Conservation (phyloP, 1,140 invertebrate genomes). For the Rhysida immarginata region DNA sequence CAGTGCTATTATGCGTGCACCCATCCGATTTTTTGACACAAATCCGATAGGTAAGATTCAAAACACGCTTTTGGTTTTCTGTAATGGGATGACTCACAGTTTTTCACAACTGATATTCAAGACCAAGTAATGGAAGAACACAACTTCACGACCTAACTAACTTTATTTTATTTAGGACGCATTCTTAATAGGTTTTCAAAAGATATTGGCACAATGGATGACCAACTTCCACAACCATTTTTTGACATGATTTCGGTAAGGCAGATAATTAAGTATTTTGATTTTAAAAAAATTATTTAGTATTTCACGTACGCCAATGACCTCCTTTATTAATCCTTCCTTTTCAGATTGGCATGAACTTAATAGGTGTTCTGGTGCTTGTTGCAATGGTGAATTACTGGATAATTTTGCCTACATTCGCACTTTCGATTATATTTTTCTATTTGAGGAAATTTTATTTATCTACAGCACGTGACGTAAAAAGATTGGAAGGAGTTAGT, state of each 20-base stretch:
- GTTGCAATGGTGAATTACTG: slow-evolving; percentile 6
- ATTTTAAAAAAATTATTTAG: not conserved
- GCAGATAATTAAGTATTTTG: not conserved
- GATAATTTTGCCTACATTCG: slow-evolving; percentile 7
- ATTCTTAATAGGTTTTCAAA: slow-evolving; percentile 61
- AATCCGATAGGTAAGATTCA: slow-evolving; percentile 7
- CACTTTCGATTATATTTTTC: slow-evolving; percentile 8
- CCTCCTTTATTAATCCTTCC: not conserved
- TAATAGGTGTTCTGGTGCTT: slow-evolving; percentile 1
- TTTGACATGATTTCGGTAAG: slow-evolving; percentile 10
- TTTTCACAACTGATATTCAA: not conserved
- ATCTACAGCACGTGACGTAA: slow-evolving; percentile 14
- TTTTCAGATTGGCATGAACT: slow-evolving; percentile 8
- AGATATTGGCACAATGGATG: slow-evolving; percentile 35
- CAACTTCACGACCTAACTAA: too few species aligned
- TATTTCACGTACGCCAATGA: not conserved
- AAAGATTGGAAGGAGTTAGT: slow-evolving; percentile 14
- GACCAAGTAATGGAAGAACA: too few species aligned
- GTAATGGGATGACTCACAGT: not conserved
- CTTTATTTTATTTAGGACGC: slow-evolving; percentile 26
- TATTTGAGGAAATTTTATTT: slow-evolving; percentile 14
- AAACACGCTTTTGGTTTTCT: not conserved
- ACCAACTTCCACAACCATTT: not conserved
- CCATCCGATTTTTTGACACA: slow-evolving; percentile 1
- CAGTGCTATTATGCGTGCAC: not conserved